A percentile compares a stretch with the other conserved stretches of the same genome.
Evolutionary conservation across 2,888 invertebrate genomes (phyloP).

Genomic region (Gerris lacustris): DNA sequence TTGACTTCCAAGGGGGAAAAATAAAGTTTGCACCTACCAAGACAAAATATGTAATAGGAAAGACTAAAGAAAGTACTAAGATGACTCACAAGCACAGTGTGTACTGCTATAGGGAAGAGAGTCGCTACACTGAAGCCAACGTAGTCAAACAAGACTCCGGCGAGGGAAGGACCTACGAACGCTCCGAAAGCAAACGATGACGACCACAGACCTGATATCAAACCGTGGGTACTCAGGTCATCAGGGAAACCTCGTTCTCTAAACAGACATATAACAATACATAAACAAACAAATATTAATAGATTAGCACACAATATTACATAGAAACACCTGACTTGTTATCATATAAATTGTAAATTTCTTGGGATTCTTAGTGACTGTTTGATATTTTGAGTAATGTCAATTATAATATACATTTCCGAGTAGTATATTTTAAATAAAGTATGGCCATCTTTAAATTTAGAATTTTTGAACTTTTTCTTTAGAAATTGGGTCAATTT

Average conservation of each 20-base stretch:
- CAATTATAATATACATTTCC: too few species aligned
- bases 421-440: too few species aligned
- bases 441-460: too few species aligned
- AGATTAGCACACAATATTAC: not conserved
- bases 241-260: slow-evolving; percentile 39
- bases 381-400: too few species aligned
- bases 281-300: not conserved
- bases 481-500: too few species aligned
- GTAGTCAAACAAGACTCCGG: slow-evolving; percentile 36
- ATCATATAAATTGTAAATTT: too few species aligned
- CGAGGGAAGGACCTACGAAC: slow-evolving; percentile 38
- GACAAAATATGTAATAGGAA: too few species aligned
- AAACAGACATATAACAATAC: slow-evolving; percentile 12
- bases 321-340: not conserved
- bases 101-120: slow-evolving; percentile 34
- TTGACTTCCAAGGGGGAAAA: too few species aligned
- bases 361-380: too few species aligned
- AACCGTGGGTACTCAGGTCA: slow-evolving; percentile 44
- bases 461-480: too few species aligned
- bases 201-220: slow-evolving; percentile 46
- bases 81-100: slow-evolving; percentile 34
- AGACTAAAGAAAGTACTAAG: too few species aligned
- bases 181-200: slow-evolving; percentile 44
- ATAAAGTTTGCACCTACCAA: too few species aligned
- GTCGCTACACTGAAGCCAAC: slow-evolving; percentile 37